phyloP scores from a whole-genome alignment of 2,797 vertebrate species.

The Tarsius wallacei region DNA sequence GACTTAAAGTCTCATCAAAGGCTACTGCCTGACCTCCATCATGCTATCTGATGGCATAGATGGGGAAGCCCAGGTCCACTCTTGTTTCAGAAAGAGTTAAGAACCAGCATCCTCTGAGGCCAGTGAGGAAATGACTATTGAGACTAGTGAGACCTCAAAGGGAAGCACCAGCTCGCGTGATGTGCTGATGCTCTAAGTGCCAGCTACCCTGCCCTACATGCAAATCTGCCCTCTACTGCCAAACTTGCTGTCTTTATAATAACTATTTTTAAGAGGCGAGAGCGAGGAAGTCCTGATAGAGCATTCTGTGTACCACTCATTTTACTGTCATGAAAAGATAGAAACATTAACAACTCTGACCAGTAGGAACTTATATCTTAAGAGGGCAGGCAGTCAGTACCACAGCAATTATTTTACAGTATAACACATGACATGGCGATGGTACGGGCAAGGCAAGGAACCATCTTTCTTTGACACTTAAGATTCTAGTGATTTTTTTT shows the following conservation, averaged over 20 bases:
- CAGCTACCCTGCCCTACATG: background rate
- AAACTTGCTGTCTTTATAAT: background rate
- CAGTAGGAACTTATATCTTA: background rate
- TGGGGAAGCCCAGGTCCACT: background rate
- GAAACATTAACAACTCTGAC: background rate
- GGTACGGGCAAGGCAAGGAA: background rate
- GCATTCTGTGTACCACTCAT: background rate
- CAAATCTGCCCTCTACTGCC: background rate
- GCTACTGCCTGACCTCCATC: background rate
- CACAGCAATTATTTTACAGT: background rate
- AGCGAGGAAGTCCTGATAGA: background rate
- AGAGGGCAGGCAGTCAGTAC: background rate
- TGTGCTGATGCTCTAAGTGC: background rate
- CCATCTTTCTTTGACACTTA: background rate
- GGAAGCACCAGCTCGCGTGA: background rate
- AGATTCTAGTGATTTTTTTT: background rate
- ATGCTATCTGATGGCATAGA: background rate
- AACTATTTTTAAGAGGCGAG: background rate
- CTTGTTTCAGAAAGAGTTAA: background rate
- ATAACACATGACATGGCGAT: background rate
- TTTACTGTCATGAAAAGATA: background rate
- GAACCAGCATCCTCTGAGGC: background rate
- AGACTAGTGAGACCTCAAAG: background rate
- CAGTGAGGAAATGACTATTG: background rate
- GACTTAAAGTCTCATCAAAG: background rate